Base-by-base conservation (phyloP, 2,113 vertebrate species). In the Otolemur garnettii region DNA sequence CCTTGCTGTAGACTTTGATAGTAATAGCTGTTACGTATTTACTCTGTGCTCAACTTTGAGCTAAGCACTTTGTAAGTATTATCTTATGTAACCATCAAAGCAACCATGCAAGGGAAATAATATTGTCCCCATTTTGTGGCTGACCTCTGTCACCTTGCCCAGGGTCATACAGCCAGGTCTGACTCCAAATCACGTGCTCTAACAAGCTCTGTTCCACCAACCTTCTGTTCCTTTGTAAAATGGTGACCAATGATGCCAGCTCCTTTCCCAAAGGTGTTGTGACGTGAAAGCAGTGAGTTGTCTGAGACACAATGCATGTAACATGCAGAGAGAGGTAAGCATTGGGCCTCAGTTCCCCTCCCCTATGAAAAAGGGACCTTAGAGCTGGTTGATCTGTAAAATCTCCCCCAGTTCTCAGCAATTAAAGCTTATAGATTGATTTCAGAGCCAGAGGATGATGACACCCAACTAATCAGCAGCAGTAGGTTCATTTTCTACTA, bases 401-500 rank as follows among this genome's bases (percentile, higher is more conserved):
- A 35, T 22, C 57, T 45, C 45, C 14, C 0, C 1, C 60, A 7
- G 10, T n/a, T 90, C 24, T 77, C 45, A 69, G 42, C 30, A 17
- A 4, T 9, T 9, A 87, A 38, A 55, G 10, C 18, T 71, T 13
- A 10, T 38, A 33, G 66, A 19, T 14, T 71, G 33, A 84, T 66
- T 84, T 90, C 55, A 82, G 21, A 89, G 60, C 28, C 66, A 55
- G 59, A 15, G 74, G 19, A 82, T 60, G 55, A 78, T 72, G 55
- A 53, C 60, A 69, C 28, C 13, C 1, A 84, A 66, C 69, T 69
- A 77, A 75, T 60, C 59, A 7, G 38, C 4, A 38, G 38, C 38
- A 38, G 7, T 69, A 78, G 33, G 50, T 53, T 93, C 18, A 3
- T 74, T 97, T 92, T 78, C 59, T 83, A 90, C 42, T 62, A 93